phyloP scores from a whole-genome alignment of 2,113 vertebrate species.

The Ondatra zibethicus region DNA sequence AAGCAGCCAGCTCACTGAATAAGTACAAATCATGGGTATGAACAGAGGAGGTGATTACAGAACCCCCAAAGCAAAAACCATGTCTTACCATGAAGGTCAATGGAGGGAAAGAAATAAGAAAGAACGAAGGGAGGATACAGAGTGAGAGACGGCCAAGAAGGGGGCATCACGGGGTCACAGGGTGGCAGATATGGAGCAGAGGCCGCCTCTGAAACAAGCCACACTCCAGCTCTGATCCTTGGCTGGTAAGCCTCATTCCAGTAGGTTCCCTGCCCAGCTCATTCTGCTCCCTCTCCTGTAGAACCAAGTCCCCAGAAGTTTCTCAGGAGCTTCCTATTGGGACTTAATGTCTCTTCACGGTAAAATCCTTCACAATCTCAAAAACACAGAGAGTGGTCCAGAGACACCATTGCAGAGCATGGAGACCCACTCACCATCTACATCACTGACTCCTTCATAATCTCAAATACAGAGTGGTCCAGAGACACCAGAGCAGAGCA shows the following conservation, averaged over 20 bases:
- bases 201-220: neutral
- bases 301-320: neutral
- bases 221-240: neutral
- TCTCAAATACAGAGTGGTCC: neutral
- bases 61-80: neutral
- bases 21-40: neutral
- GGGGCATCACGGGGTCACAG: neutral
- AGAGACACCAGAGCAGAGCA: neutral
- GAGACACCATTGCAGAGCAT: neutral
- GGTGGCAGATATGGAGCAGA: accelerated
- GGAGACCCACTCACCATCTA: neutral
- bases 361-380: neutral
- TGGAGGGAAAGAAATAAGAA: neutral
- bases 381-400: neutral
- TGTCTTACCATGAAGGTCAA: accelerated
- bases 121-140: no score
- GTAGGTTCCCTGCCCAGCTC: neutral
- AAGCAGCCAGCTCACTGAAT: neutral
- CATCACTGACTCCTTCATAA: accelerated
- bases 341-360: neutral
- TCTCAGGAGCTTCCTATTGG: neutral
- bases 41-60: accelerated
- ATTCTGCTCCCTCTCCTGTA: neutral
- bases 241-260: neutral
- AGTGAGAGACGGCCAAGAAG: neutral